Conservation (phyloP, 2,113 vertebrate genomes). For the Parotia lawesii region DNA sequence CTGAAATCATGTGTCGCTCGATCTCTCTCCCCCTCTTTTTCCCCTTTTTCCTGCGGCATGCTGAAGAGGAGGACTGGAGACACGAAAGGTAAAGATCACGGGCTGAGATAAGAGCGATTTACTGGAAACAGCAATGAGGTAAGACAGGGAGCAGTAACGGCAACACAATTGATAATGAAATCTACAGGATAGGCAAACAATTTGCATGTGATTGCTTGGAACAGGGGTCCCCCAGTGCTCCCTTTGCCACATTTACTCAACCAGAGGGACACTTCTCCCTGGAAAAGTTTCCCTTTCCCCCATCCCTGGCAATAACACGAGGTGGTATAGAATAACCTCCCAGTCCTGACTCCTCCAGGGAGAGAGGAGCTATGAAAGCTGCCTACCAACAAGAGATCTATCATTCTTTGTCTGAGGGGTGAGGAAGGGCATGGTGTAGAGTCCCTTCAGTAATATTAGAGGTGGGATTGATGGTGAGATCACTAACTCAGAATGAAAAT, state of each 20-base stretch:
- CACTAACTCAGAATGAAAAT: neutral
- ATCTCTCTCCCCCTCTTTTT: neutral
- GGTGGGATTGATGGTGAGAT: neutral
- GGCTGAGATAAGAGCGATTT: neutral
- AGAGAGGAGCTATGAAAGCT: neutral
- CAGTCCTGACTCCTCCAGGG: neutral
- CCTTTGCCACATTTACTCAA: neutral
- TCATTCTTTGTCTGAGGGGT: neutral
- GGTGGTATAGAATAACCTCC: neutral
- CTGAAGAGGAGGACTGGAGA: neutral
- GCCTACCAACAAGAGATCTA: fast-evolving
- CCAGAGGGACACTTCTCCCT: neutral
- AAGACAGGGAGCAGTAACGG: neutral
- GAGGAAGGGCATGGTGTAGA: neutral
- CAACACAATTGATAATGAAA: neutral
- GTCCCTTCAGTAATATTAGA: neutral
- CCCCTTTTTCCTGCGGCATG: neutral
- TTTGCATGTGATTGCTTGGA: neutral
- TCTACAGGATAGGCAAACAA: neutral
- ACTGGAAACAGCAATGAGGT: neutral
- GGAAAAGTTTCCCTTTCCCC: neutral
- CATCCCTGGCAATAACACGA: neutral
- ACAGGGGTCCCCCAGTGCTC: neutral
- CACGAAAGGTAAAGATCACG: neutral
- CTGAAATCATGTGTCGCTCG: fast-evolving